Evolutionary conservation across 2,888 invertebrate species (phyloP), one percentile per base, ranked within the genome.

Genomic region (Idaea dimidiata): DNA sequence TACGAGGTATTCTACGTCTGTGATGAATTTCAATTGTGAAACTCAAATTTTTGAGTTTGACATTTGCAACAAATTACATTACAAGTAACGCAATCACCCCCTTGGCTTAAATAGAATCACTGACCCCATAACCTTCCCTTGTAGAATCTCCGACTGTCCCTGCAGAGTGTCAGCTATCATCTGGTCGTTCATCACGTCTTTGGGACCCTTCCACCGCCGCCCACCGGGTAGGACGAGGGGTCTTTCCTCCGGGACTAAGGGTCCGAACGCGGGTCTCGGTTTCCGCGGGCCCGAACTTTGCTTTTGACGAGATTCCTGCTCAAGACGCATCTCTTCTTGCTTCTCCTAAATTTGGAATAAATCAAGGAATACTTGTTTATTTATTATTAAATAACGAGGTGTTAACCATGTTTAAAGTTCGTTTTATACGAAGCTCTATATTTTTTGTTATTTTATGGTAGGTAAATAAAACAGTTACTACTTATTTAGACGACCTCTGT

Each of bases 161-260:
- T 96, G 95, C 69, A 98, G 93, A 0, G 97, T 96, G 80, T 97
- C 96, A 17, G 96, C 96, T 64, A 99, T 97, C 89, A 96, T 96
- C 77, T 97, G 96, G 73, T 98, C 97, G 69, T 97, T 96, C 93
- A 97, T 98, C 57, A 97, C 96, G 78, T 97, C 97, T 78, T 97
- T 95, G 3, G 98, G 97, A 59, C 96, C 94, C 76, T 95, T 93
- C 97, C 97, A 97, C 78, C 94, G 94, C 55, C 96, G 93, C 6
- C 97, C 97, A 24, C 96, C 96, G 14, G 97, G 96, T 60, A 97
- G 91, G 60, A 96, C 94, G 57, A 97, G 87, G 7, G 97, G 96
- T 63, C 96, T 93, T 72, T 95, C 94, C 74, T 95, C 94, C 1
- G 96, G 96, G 69, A 93, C 93, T 16, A 94, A 81, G 1, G 95